These are phyloP conservation scores for Bos indicus DNA, from an alignment of 2,113 vertebrate species.

Conservation along the genomic window DNA sequence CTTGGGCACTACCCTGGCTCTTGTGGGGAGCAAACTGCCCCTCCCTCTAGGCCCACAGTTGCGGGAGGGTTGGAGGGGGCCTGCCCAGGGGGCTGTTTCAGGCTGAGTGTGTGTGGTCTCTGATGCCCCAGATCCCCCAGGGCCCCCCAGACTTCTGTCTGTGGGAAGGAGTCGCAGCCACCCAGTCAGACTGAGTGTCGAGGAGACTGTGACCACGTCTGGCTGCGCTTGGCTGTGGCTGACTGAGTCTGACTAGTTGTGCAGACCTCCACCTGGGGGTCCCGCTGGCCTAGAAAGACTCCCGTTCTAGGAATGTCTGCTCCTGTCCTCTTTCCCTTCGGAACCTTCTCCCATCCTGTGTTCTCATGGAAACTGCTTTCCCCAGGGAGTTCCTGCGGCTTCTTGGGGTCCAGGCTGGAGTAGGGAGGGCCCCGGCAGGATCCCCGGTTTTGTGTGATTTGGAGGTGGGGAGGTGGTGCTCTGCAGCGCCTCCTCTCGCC, in stretches of 20 bases:
- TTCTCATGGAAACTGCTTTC: not conserved
- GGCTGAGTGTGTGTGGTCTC: conserved; percentile 64
- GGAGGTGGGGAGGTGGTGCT: not conserved
- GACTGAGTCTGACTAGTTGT: not conserved
- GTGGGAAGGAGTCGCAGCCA: conserved; percentile 43
- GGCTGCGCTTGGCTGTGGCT: not conserved
- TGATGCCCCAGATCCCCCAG: not conserved
- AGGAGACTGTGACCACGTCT: conserved; percentile 22
- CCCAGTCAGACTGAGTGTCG: conserved; percentile 26
- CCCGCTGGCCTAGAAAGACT: not conserved
- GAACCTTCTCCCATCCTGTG: not conserved
- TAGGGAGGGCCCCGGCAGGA: not conserved
- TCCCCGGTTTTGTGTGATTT: not conserved
- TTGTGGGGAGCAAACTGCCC: conserved; percentile 55
- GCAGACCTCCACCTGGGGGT: not conserved
- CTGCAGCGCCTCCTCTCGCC: not conserved
- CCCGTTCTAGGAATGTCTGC: not conserved
- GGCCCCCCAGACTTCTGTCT: conserved; percentile 51
- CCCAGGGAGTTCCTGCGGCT: not conserved
- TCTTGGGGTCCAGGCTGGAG: conserved; percentile 1
- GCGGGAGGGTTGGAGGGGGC: not conserved
- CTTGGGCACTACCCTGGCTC: conserved; percentile 63
- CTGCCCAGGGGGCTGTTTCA: conserved; percentile 20
- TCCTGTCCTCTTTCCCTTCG: too few species aligned
- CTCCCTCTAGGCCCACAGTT: conserved; percentile 30